phyloP scores from a whole-genome alignment of 2,797 vertebrate genomes.

The Allobates femoralis region DNA sequence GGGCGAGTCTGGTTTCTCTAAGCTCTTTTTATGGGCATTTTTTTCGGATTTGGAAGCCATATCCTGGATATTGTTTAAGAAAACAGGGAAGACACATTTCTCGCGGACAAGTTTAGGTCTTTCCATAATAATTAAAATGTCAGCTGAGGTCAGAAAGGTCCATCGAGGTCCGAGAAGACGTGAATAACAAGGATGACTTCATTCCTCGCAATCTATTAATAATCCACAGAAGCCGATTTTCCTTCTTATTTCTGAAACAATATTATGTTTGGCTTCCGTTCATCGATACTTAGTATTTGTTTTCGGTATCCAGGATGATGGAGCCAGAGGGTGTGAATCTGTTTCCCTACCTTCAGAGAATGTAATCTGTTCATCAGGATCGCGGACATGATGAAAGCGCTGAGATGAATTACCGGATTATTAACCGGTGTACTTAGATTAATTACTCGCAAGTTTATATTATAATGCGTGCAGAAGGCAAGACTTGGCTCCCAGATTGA shows the following conservation, averaged over 20 bases:
- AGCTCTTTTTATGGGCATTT: background rate
- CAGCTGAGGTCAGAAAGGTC: conserved; percentile 43
- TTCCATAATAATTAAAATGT: conserved; percentile 30
- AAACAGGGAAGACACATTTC: conserved; percentile 4
- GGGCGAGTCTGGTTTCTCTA: background rate
- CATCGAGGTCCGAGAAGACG: conserved; percentile 26
- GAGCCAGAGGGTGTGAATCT: conserved; percentile 81
- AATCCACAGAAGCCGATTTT: conserved; percentile 84
- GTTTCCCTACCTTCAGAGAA: conserved; percentile 71
- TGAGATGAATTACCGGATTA: conserved; percentile 8
- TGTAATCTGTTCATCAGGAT: background rate
- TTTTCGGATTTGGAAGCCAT: background rate
- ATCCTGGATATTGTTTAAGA: conserved; percentile 25
- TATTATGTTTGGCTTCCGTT: conserved; percentile 82
- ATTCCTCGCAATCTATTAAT: conserved; percentile 74
- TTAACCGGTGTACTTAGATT: background rate
- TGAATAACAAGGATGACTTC: conserved; percentile 52
- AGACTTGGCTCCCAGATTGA: background rate
- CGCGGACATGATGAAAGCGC: background rate
- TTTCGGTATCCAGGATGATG: conserved; percentile 86
- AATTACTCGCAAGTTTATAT: background rate
- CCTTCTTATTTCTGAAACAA: conserved; percentile 85
- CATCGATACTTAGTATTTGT: conserved; percentile 81
- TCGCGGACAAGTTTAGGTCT: background rate
- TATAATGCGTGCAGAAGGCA: background rate